Evolutionary conservation across 2,113 vertebrate genomes (phyloP).

Genomic region (Ardeotis arabs): DNA sequence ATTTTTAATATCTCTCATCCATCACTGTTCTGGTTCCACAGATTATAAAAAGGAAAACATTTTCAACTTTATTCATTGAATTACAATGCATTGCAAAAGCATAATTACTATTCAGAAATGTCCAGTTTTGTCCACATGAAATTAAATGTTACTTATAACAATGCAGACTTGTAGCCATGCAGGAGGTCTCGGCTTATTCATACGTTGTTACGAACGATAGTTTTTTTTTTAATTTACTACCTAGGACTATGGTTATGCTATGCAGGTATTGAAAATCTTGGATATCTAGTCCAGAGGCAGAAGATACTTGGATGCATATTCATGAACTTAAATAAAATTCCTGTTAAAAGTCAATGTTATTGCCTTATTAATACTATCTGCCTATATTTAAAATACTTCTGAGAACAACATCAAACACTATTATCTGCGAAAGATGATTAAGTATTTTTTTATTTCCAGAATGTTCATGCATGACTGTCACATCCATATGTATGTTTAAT

Average conservation of each 20-base stretch:
- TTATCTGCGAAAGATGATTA: slow-evolving; percentile 32
- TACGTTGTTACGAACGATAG: neutral
- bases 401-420: slow-evolving; percentile 27
- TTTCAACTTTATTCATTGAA: neutral
- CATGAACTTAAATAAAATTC: neutral
- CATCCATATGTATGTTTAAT: slow-evolving; percentile 53
- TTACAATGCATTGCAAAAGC: neutral
- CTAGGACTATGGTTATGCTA: neutral
- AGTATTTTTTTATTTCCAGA: slow-evolving; percentile 35
- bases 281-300: neutral
- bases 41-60: neutral
- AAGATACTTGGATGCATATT: slow-evolving; percentile 17
- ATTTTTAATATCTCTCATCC: neutral
- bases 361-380: slow-evolving; percentile 3
- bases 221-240: slow-evolving; percentile 19
- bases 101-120: slow-evolving; percentile 13
- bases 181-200: neutral
- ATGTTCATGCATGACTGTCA: slow-evolving; percentile 29
- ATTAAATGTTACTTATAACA: neutral
- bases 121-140: neutral
- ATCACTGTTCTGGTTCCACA: neutral
- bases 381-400: slow-evolving; percentile 32
- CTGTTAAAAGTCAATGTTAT: neutral
- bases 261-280: neutral
- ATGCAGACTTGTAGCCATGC: neutral